Evolutionary conservation across 2,113 vertebrate species (phyloP), one percentile per base, ranked within the genome.

Genomic region (Corapipo altera): DNA sequence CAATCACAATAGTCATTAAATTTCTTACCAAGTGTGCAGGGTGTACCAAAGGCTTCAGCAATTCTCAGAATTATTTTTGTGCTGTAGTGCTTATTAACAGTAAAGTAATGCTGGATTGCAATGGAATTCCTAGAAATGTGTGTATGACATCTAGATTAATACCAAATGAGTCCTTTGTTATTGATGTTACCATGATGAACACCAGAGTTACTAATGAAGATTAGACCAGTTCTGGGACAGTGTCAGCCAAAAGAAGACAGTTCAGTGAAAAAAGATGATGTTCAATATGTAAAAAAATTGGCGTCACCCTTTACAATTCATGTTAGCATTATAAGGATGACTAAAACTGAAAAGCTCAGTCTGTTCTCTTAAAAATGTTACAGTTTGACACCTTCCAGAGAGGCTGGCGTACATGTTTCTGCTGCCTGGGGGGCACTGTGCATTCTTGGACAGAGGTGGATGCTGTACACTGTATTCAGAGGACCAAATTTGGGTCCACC

Each of bases 31-130:
- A 64, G 21, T 61, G 35, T 44, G 20, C 48, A 79, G 79, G 52
- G 32, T 57, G 51, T 81, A 67, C 49, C 51, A 61, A 88, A 67
- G 70, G 32, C 59, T 79, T 85, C 39, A 61, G 20, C 22, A 90
- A 71, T 91, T 95, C 81, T 76, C 43, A 80, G 91, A 76, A 92
- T 74, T 32, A 39, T 67, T 93, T 93, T 85, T 96, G 73, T 90
- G 14, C 22, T 73, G 19, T 58, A 76, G 43, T 71, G 22, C 51
- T 93, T 92, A 76, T 41, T 41, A 95, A 64, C 9, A 83, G 55
- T 84, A 94, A 81, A 66, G 67, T 91, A 67, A 75, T 44, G 28
- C 30, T 85, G 61, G 85, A 93, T 87, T 93, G 39, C 61, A 96
- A 11, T 84, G 79, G 86, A 91, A 75, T 83, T 94, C 64, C 24